Evolutionary conservation across 35 echinoderm and acorn worm genomes (phyloP).

Genomic region (Ptychodera flava): DNA sequence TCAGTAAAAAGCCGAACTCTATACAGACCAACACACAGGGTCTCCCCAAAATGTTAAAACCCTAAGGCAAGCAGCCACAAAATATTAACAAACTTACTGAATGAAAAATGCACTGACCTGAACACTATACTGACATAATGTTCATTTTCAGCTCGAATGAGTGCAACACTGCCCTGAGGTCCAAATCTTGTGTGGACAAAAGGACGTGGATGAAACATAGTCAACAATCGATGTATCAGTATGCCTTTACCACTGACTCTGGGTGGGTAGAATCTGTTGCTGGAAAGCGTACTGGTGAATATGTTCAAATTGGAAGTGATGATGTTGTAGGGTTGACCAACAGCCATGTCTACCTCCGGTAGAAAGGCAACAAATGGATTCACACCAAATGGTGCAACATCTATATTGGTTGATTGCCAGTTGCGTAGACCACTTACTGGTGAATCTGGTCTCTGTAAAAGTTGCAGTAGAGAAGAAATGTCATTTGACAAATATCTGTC

Average conservation of each 20-base stretch:
- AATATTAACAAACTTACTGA: too few species aligned
- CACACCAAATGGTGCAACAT: slow-evolving; percentile 46
- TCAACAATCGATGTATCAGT: slow-evolving; percentile 49
- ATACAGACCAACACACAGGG: too few species aligned
- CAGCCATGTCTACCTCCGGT: slow-evolving; percentile 47
- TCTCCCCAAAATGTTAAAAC: not conserved
- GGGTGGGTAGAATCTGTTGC: slow-evolving; percentile 84
- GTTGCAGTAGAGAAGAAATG: too few species aligned
- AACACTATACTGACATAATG: slow-evolving; percentile 79
- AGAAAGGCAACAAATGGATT: slow-evolving; percentile 59
- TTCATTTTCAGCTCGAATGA: slow-evolving; percentile 68
- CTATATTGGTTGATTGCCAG: slow-evolving; percentile 34
- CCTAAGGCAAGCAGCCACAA: too few species aligned
- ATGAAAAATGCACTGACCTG: slow-evolving; percentile 65
- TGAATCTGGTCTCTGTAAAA: not conserved
- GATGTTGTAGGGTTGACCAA: slow-evolving; percentile 56
- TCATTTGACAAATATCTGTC: too few species aligned
- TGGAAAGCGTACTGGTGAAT: slow-evolving; percentile 69
- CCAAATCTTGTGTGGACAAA: slow-evolving; percentile 73
- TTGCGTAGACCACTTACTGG: slow-evolving; percentile 39
- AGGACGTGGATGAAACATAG: slow-evolving; percentile 70
- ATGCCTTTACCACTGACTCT: slow-evolving; percentile 54
- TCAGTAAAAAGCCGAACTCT: too few species aligned
- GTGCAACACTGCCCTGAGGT: slow-evolving; percentile 65
- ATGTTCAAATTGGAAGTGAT: slow-evolving; percentile 72